Evolutionary conservation across 2,888 invertebrate species (phyloP), one percentile per base, ranked within the genome.

Genomic region (Xestia ashworthii): DNA sequence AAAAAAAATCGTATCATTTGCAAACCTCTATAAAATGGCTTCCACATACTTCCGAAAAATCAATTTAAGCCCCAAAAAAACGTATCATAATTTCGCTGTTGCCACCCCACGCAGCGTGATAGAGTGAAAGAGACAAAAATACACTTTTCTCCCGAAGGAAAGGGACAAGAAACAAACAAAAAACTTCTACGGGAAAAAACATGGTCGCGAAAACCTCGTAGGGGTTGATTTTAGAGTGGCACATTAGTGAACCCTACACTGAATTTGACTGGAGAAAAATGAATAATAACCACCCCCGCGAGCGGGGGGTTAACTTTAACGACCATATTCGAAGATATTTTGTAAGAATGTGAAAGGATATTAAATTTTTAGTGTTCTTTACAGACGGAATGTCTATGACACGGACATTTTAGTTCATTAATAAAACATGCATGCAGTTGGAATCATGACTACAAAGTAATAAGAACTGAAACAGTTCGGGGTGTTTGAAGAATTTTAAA

Each of bases 41-140:
- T 93, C 95, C 93, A 95, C 94, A 95, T 92, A 95, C 93, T 94
- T 94, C 92, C 90, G 90, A 94, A 96, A 95, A 96, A 96, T 96
- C 96, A 96, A 96, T 96, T 96, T 95, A 93, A 93, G 91, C 95
- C 93, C 94, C 93, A 94, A 95, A 95, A 94, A 95, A 94, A 95
- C 95, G 95, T 95, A 96, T 96, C 96, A 96, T 96, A 96, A 96
- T 96, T 96, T 95, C 80, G 84, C 92, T 93, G 90, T 91, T 86
- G 91, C 95, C 96, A 95, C 96, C 95, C 96, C 94, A 94, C 94
- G 93, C 93, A 88, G 79, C 83, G 89, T 93, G 94, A 95, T 95
- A 95, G 92, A 83, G 91, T 2, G 89, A 95, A 79, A 78, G 92
- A 82, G 95, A 95, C 38, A 70, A 50, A 87, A 90, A 80, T 44